Evolutionary conservation across 1,140 invertebrate species (phyloP).

Genomic region (Brachionus asplanchnoidis): DNA sequence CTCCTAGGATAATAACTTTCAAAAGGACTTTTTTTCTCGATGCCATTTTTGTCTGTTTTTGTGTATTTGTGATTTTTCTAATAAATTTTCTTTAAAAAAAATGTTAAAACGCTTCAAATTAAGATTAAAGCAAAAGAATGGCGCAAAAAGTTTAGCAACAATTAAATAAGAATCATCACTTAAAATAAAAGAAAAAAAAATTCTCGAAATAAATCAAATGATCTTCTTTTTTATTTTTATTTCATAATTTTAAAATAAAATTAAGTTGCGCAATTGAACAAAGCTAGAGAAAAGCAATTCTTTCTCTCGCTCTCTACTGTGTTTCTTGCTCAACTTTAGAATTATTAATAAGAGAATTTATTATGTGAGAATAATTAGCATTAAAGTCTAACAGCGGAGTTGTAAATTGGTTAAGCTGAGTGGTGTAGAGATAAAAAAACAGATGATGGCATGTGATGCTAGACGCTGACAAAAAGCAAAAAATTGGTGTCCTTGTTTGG

Average conservation of each 20-base stretch:
- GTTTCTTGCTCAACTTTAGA: neutral
- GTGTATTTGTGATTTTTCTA: conserved; percentile 16
- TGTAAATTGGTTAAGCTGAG: neutral
- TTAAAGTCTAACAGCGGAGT: neutral
- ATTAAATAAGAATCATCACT: conserved; percentile 3
- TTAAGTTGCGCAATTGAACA: conserved; percentile 38
- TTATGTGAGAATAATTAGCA: conserved; percentile 13
- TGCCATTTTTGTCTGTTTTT: conserved; percentile 64
- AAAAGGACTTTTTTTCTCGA: conserved; percentile 89
- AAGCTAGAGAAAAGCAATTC: neutral
- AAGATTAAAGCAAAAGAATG: neutral
- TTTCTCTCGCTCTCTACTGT: neutral
- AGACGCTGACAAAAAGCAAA: neutral
- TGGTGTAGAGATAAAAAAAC: neutral
- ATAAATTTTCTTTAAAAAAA: neutral
- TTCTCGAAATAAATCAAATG: conserved; percentile 36
- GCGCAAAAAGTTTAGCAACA: neutral
- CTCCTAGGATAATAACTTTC: conserved; percentile 95
- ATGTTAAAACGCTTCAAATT: neutral
- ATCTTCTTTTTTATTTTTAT: conserved; percentile 34
- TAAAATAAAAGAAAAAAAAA: conserved; percentile 4
- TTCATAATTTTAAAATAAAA: conserved; percentile 15
- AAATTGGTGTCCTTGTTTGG: neutral
- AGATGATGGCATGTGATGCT: neutral
- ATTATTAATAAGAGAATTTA: neutral